Conservation (phyloP, 1,140 invertebrate species). For the Mylabris phalerata region DNA sequence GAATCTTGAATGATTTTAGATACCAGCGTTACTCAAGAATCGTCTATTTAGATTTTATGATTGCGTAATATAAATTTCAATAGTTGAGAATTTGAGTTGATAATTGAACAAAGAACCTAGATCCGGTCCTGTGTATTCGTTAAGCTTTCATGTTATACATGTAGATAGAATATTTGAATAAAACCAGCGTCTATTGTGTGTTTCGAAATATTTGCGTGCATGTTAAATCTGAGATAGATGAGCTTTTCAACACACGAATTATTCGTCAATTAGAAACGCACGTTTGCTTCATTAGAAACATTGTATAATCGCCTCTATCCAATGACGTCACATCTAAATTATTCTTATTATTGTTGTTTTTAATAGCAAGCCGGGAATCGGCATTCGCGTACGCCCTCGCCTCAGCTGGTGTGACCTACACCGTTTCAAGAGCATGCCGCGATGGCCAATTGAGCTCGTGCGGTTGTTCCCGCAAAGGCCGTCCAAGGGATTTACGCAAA, state of each 20-base stretch:
- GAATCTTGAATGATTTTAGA: not conserved
- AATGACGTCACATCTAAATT: not conserved
- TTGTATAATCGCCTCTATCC: conserved; percentile 10
- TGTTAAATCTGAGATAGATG: not conserved
- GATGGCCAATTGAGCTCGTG: conserved; percentile 84
- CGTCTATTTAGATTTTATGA: not conserved
- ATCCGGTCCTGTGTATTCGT: no score
- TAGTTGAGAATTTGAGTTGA: no score
- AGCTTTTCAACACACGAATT: conserved; percentile 4
- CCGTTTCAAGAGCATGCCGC: conserved; percentile 78
- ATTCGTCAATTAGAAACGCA: conserved; percentile 14
- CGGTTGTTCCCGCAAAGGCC: conserved; percentile 71
- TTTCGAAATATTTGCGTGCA: not conserved
- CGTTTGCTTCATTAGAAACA: conserved; percentile 20
- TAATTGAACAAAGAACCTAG: no score
- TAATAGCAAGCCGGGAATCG: conserved; percentile 79
- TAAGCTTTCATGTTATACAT: no score
- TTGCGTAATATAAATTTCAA: not conserved
- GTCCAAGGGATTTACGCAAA: conserved; percentile 71
- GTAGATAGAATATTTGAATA: not conserved
- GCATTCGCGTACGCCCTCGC: conserved; percentile 87
- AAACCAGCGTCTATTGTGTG: not conserved
- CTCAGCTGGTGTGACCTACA: conserved; percentile 80
- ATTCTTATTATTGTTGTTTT: conserved; percentile 19
- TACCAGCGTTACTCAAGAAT: not conserved